Conservation (phyloP, 2,113 vertebrate genomes). For the Archilochus colubris region DNA sequence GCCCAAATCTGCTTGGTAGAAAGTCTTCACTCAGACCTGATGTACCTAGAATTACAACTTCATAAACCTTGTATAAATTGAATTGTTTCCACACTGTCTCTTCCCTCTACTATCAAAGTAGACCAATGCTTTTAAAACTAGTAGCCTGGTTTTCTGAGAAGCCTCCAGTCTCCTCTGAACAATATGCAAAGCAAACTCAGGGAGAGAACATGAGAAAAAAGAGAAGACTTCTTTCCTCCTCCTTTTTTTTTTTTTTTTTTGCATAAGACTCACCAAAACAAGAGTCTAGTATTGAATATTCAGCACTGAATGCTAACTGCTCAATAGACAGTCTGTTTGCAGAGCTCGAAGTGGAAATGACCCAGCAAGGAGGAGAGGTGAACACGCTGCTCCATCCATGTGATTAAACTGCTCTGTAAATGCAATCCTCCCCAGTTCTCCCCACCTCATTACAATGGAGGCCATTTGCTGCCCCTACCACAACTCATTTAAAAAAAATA, state of each 20-base stretch:
- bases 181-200: constrained; percentile 62
- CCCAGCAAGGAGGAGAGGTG: constrained; percentile 70
- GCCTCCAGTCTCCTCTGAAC: constrained; percentile 31
- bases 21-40: background rate
- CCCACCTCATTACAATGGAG: constrained; percentile 23
- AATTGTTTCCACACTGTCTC: background rate
- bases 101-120: background rate
- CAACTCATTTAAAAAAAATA: constrained; percentile 5
- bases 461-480: constrained; percentile 28
- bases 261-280: constrained; percentile 62
- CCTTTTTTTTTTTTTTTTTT: background rate
- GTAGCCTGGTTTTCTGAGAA: constrained; percentile 28
- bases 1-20: background rate
- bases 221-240: constrained; percentile 65
- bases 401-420: constrained; percentile 54
- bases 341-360: constrained; percentile 70
- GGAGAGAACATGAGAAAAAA: constrained; percentile 60
- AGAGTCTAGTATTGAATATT: constrained; percentile 72
- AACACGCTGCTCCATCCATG: constrained; percentile 60
- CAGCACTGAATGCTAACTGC: constrained; percentile 60
- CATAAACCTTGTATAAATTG: background rate
- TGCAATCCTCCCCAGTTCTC: constrained; percentile 5
- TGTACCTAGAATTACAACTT: background rate
- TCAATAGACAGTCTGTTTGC: constrained; percentile 70
- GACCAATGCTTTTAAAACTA: constrained; percentile 32